A percentile compares a stretch with the other conserved stretches of the same genome.
phyloP scores from a whole-genome alignment of 2,888 invertebrate genomes.

The Andrena flavipes region DNA sequence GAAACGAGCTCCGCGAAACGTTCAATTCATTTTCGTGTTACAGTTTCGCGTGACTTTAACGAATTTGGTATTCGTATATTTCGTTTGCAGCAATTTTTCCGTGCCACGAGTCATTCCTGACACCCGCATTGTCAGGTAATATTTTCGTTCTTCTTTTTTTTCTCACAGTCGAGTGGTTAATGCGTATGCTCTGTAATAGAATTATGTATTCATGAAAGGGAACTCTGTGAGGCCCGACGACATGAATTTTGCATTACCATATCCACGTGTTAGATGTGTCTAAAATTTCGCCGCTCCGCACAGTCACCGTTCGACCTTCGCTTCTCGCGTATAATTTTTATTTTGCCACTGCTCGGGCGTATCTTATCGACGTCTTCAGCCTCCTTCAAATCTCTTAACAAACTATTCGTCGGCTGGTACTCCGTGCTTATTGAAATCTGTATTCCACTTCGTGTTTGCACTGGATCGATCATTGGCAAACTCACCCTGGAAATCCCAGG shows the following conservation, averaged over 20 bases:
- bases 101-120: not conserved
- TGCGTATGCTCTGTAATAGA: slow-evolving; percentile 46
- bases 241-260: slow-evolving; percentile 57
- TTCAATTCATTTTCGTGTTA: slow-evolving; percentile 4
- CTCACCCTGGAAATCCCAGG: slow-evolving; percentile 29
- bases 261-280: slow-evolving; percentile 36
- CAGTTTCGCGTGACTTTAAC: not conserved
- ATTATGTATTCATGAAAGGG: slow-evolving; percentile 54
- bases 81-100: not conserved
- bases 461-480: slow-evolving; percentile 26
- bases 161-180: slow-evolving; percentile 24
- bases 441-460: slow-evolving; percentile 7
- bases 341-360: not conserved
- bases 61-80: not conserved
- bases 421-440: slow-evolving; percentile 26
- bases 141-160: not conserved
- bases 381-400: not conserved
- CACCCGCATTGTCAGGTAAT: not conserved
- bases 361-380: not conserved
- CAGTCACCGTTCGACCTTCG: not conserved
- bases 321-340: not conserved
- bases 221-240: slow-evolving; percentile 22
- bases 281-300: slow-evolving; percentile 39
- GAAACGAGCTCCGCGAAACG: not conserved
- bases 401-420: not conserved